Evolutionary conservation across 2,113 vertebrate species (phyloP).

Genomic region (Hystrix brachyura): DNA sequence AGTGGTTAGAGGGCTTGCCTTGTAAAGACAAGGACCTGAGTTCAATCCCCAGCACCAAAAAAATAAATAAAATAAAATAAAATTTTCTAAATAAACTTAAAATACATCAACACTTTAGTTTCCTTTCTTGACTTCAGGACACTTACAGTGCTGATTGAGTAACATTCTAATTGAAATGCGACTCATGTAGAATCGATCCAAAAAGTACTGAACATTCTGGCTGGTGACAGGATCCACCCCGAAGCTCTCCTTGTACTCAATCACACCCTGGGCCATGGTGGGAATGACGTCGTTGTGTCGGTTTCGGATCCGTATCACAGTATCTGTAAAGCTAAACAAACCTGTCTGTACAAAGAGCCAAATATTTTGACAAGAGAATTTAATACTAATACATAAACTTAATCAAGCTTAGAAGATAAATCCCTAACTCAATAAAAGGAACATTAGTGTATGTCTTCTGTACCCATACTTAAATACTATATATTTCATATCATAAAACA

Average conservation of each 20-base stretch:
- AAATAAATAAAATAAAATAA: too few relatives aligned
- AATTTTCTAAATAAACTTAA: slow-evolving; percentile 63
- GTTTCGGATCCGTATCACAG: slow-evolving; percentile 96
- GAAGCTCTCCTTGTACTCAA: slow-evolving; percentile 97
- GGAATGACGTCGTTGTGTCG: slow-evolving; percentile 99
- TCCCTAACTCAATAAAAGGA: background rate
- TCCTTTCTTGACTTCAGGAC: slow-evolving; percentile 37
- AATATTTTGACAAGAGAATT: slow-evolving; percentile 66
- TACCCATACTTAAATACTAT: background rate
- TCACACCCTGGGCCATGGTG: slow-evolving; percentile 98
- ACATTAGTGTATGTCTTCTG: background rate
- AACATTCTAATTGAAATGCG: slow-evolving; percentile 99
- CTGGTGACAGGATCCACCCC: slow-evolving; percentile 97
- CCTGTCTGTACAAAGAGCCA: slow-evolving; percentile 62
- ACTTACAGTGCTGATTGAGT: slow-evolving; percentile 99
- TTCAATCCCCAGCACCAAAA: too few relatives aligned
- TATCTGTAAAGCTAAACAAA: slow-evolving; percentile 94
- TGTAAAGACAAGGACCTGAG: too few relatives aligned
- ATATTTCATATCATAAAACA: slow-evolving; percentile 40
- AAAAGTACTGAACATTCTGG: slow-evolving; percentile 98
- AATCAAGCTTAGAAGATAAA: background rate
- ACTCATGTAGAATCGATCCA: slow-evolving; percentile 99
- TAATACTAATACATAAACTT: slow-evolving; percentile 55
- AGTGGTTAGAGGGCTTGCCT: too few relatives aligned
- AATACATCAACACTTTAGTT: slow-evolving; percentile 2